Percentiles rank a stretch among this genome's conserved stretches.
Conservation (phyloP, 2,113 vertebrate genomes). For the Epinephelus moara region DNA sequence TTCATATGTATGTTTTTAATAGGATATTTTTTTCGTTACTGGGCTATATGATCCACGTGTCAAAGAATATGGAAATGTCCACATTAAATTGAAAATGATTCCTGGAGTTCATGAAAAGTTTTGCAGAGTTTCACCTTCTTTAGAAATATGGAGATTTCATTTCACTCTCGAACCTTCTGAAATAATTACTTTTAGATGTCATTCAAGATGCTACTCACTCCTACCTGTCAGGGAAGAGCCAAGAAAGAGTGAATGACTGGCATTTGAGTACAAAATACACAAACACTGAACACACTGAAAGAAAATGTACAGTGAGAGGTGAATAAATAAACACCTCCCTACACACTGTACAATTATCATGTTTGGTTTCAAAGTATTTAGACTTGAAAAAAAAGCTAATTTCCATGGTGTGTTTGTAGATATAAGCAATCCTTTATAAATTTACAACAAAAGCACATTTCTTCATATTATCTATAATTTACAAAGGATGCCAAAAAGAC, state of each 20-base stretch:
- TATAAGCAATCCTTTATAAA: background rate
- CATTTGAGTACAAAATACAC: constrained; percentile 36
- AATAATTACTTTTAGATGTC: constrained; percentile 66
- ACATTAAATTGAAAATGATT: constrained; percentile 13
- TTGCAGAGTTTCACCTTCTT: background rate
- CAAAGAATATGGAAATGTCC: constrained; percentile 6
- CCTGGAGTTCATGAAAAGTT: constrained; percentile 28
- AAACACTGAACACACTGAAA: constrained; percentile 3
- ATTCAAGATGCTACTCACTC: constrained; percentile 60
- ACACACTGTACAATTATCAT: background rate
- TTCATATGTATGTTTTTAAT: background rate
- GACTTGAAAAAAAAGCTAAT: background rate
- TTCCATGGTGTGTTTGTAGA: background rate
- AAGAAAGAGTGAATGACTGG: constrained; percentile 64
- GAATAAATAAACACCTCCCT: constrained; percentile 37
- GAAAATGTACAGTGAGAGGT: background rate
- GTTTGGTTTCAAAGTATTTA: background rate
- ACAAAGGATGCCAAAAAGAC: background rate
- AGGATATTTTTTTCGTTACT: background rate
- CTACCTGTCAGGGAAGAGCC: constrained; percentile 65
- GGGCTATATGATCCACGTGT: background rate
- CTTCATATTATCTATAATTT: background rate
- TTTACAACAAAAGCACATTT: background rate
- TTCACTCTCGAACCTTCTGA: constrained; percentile 41
- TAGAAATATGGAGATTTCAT: constrained; percentile 21